phyloP scores from a whole-genome alignment of 2,888 invertebrate genomes.

The Acanthococcus lagerstroemiae region DNA sequence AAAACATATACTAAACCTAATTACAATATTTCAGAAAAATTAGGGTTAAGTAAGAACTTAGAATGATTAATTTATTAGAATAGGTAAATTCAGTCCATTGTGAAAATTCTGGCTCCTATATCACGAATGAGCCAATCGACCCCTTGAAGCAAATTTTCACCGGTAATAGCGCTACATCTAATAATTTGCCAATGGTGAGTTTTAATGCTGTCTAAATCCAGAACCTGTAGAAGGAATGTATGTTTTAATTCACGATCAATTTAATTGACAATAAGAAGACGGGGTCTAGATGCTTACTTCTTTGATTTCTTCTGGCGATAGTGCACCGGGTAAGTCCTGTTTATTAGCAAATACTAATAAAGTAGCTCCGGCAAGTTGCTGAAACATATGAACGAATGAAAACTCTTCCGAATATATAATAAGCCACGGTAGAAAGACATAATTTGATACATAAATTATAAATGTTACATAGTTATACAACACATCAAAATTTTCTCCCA shows the following conservation, averaged over 20 bases:
- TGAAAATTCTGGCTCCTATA: slow-evolving; percentile 92
- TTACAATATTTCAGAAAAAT: no score
- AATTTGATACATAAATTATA: no score
- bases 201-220: slow-evolving; percentile 80
- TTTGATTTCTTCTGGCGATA: slow-evolving; percentile 71
- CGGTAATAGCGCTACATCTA: slow-evolving; percentile 92
- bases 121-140: slow-evolving; percentile 96
- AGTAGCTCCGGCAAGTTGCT: slow-evolving; percentile 86
- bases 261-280: no score
- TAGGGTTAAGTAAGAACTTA: no score
- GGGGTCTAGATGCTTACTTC: slow-evolving; percentile 58
- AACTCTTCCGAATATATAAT: background rate
- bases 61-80: no score
- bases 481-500: background rate
- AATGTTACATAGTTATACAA: background rate
- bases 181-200: slow-evolving; percentile 97
- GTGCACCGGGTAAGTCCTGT: slow-evolving; percentile 84
- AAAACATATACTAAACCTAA: no score
- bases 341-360: slow-evolving; percentile 95
- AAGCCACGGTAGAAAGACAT: background rate
- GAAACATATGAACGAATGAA: slow-evolving; percentile 39
- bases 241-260: no score
- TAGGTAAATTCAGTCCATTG: slow-evolving; percentile 74
- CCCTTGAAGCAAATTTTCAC: slow-evolving; percentile 83
- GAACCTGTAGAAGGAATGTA: slow-evolving; percentile 53